These are phyloP conservation scores for Eurypyga helias DNA, from an alignment of 2,113 vertebrate species.

Conservation along the genomic window DNA sequence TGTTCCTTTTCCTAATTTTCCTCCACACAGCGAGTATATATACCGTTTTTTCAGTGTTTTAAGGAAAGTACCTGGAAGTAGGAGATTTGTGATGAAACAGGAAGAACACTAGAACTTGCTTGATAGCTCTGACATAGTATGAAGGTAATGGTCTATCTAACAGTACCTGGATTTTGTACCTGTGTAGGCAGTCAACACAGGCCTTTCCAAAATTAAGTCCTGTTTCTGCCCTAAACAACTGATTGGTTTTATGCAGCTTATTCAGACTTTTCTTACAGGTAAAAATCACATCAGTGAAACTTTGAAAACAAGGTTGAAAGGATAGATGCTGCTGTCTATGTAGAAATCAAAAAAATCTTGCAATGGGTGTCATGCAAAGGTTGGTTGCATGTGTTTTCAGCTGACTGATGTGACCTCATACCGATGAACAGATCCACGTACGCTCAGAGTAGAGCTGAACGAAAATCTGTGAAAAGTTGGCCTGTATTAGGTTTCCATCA, in stretches of 20 bases:
- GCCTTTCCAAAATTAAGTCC: neutral
- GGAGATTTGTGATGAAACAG: neutral
- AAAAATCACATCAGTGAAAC: neutral
- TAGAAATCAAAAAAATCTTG: neutral
- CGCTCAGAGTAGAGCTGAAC: neutral
- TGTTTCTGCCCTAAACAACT: neutral
- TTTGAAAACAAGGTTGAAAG: neutral
- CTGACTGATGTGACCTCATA: neutral
- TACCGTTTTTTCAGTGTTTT: neutral
- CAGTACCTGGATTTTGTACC: neutral
- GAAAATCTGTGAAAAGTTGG: neutral
- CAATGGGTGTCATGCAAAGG: neutral
- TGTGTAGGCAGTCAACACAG: neutral
- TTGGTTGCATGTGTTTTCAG: neutral
- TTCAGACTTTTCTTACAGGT: neutral
- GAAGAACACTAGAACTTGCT: neutral
- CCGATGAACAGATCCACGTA: neutral
- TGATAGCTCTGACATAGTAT: neutral
- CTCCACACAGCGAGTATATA: neutral
- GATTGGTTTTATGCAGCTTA: neutral
- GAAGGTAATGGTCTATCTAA: neutral
- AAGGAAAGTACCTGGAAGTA: neutral
- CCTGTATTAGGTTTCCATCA: slow-evolving; percentile 32
- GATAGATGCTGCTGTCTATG: neutral
- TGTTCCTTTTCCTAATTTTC: neutral